Conservation (phyloP, 2,113 vertebrate genomes). For the Pipra filicauda region DNA sequence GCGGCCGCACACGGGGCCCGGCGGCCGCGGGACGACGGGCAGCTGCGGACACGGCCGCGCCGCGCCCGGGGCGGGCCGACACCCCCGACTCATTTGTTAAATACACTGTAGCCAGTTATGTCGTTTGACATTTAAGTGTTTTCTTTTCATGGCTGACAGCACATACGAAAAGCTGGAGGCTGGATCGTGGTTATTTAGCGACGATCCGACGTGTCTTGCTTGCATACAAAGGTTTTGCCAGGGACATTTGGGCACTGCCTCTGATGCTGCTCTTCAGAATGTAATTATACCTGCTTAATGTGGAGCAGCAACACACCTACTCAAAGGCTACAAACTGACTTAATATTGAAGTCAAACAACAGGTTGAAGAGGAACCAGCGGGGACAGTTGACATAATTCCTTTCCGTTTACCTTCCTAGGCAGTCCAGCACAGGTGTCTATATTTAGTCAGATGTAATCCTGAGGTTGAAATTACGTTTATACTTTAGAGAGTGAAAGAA, state of each 20-base stretch:
- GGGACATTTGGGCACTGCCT: slow-evolving; percentile 25
- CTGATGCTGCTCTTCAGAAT: slow-evolving; percentile 33
- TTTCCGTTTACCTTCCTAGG: slow-evolving; percentile 10
- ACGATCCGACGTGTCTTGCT: slow-evolving; percentile 55
- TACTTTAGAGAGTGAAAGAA: slow-evolving; percentile 25
- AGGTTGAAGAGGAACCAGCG: slow-evolving; percentile 33
- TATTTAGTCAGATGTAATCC: slow-evolving; percentile 59
- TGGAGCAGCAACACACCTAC: slow-evolving; percentile 14
- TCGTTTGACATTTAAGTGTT: slow-evolving; percentile 66
- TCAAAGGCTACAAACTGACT: slow-evolving; percentile 29
- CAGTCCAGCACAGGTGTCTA: slow-evolving; percentile 27
- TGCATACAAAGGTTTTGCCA: slow-evolving; percentile 31
- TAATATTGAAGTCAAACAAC: slow-evolving; percentile 53
- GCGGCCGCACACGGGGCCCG: neutral
- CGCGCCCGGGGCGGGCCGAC: slow-evolving; percentile 9
- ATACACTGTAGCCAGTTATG: slow-evolving; percentile 24
- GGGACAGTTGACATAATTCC: slow-evolving; percentile 37
- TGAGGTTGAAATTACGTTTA: slow-evolving; percentile 23
- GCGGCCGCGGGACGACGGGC: neutral
- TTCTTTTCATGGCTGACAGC: slow-evolving; percentile 65
- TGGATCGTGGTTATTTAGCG: slow-evolving; percentile 41
- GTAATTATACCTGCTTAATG: slow-evolving; percentile 18
- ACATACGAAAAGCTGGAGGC: slow-evolving; percentile 48
- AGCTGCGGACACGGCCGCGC: neutral
- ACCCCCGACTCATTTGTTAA: slow-evolving; percentile 53